A percentile compares a stretch with the other conserved stretches of the same genome.
Evolutionary conservation across 37 sponge, comb jelly and placozoan genomes (phyloP).

Genomic region (Mnemiopsis leidyi): DNA sequence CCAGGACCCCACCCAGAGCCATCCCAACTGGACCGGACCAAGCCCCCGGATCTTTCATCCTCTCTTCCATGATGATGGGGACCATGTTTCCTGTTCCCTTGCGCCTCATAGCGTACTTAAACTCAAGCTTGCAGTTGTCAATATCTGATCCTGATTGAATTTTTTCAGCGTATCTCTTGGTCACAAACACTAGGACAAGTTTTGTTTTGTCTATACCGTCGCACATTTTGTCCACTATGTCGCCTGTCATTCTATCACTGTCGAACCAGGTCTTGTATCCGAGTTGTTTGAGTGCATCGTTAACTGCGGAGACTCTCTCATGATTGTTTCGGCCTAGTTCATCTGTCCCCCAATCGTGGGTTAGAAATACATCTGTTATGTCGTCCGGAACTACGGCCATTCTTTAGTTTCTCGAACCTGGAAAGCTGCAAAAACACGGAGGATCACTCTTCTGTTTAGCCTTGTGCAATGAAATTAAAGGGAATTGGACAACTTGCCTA

Average conservation of each 20-base stretch:
- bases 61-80: background rate
- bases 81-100: background rate
- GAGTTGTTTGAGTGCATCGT: background rate
- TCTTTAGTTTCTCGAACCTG: too few species aligned
- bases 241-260: background rate
- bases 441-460: too few species aligned
- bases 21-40: background rate
- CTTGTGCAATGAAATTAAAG: too few species aligned
- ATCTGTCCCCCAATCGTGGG: constrained; percentile 10
- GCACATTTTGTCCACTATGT: background rate
- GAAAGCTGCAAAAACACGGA: too few species aligned
- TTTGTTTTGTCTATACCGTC: background rate
- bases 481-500: too few species aligned
- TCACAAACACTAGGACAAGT: background rate
- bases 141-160: background rate
- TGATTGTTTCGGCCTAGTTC: background rate
- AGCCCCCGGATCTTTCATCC: background rate
- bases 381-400: too few species aligned
- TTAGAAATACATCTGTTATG: background rate
- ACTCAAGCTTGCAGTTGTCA: constrained; percentile 15
- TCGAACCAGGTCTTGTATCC: constrained; percentile 12
- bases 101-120: background rate
- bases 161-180: background rate
- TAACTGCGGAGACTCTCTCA: background rate
- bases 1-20: background rate